A percentile compares a stretch with the other conserved stretches of the same genome.
phyloP scores from a whole-genome alignment of 2,797 vertebrate species.

The Australoheros facetus region DNA sequence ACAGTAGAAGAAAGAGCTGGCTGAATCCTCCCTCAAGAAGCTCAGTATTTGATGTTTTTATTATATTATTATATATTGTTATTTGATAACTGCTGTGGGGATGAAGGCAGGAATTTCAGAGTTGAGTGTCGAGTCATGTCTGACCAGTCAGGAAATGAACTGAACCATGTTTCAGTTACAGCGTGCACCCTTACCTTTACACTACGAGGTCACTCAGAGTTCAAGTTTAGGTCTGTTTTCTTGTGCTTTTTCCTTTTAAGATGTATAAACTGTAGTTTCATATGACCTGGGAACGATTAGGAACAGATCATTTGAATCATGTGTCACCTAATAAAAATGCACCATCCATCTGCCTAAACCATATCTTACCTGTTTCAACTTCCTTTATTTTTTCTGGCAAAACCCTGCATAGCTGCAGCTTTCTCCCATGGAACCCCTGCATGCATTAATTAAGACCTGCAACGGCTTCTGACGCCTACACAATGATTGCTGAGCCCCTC shows the following conservation, averaged over 20 bases:
- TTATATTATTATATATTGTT: not conserved
- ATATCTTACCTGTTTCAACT: slow-evolving; percentile 35
- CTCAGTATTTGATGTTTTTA: not conserved
- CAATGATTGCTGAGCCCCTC: slow-evolving; percentile 45
- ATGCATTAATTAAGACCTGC: slow-evolving; percentile 52
- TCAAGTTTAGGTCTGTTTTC: not conserved
- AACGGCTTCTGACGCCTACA: slow-evolving; percentile 31
- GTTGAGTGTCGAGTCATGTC: not conserved
- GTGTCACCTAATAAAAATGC: slow-evolving; percentile 33
- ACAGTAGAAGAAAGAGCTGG: too few species aligned
- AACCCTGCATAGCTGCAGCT: slow-evolving; percentile 3
- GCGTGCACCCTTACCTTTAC: too few species aligned
- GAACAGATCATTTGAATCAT: slow-evolving; percentile 2
- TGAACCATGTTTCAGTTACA: not conserved
- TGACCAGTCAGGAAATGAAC: not conserved
- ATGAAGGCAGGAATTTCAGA: not conserved
- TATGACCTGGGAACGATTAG: not conserved
- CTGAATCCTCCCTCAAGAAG: too few species aligned
- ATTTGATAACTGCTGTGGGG: not conserved
- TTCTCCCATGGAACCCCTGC: slow-evolving; percentile 22
- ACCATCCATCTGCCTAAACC: slow-evolving; percentile 14
- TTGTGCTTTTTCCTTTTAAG: not conserved
- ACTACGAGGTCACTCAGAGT: not conserved
- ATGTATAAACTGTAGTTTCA: not conserved
- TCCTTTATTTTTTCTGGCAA: slow-evolving; percentile 50